Conservation (phyloP, 2,113 vertebrate species). For the Athene cunicularia region DNA sequence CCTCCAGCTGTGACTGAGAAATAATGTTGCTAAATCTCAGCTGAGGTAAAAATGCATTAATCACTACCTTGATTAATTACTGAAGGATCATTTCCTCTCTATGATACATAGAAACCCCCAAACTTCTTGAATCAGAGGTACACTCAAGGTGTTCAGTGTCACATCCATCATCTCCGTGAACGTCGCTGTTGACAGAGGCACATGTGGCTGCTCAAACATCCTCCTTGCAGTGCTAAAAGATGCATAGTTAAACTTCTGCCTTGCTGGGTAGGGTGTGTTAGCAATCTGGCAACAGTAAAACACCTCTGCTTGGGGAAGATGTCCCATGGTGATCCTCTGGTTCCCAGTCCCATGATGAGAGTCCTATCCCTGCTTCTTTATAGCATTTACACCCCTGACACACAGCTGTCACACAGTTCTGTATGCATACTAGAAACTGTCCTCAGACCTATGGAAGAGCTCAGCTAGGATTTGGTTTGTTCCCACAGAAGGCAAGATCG, state of each 20-base stretch:
- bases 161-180: slow-evolving; percentile 26
- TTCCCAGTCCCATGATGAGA: not conserved
- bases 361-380: not conserved
- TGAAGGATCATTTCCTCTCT: slow-evolving; percentile 50
- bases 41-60: slow-evolving; percentile 48
- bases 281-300: not conserved
- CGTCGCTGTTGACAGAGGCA: not conserved
- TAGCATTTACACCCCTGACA: not conserved
- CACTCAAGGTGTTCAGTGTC: slow-evolving; percentile 38
- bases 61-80: slow-evolving; percentile 60
- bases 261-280: not conserved
- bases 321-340: not conserved
- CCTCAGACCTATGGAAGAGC: not conserved
- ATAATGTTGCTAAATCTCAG: slow-evolving; percentile 42
- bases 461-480: not conserved
- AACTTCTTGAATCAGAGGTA: slow-evolving; percentile 58
- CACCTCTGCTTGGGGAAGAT: not conserved
- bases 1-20: slow-evolving; percentile 53
- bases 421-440: not conserved
- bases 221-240: not conserved
- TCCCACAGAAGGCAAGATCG: not conserved
- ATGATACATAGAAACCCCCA: slow-evolving; percentile 46
- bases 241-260: not conserved
- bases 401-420: not conserved
- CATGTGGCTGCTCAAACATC: not conserved